Percentiles rank a stretch among this genome's conserved stretches.
phyloP scores from a whole-genome alignment of 2,797 vertebrate species.

The Alectoris magna region DNA sequence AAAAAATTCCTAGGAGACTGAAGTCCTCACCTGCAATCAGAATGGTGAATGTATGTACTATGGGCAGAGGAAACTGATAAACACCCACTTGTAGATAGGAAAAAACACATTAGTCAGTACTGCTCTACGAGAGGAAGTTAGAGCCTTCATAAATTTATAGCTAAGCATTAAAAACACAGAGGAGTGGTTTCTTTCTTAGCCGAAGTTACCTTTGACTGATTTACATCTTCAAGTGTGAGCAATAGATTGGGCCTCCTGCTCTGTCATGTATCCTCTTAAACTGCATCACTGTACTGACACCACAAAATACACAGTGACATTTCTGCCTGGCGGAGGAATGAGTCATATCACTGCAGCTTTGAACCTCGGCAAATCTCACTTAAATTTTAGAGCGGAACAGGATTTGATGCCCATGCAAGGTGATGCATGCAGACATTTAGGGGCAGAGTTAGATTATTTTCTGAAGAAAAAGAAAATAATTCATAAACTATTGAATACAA shows the following conservation, averaged over 20 bases:
- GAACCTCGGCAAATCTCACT: background rate
- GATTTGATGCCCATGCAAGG: background rate
- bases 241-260: constrained; percentile 10
- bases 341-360: background rate
- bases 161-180: constrained; percentile 14
- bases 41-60: background rate
- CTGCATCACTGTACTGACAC: background rate
- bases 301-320: background rate
- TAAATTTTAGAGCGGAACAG: background rate
- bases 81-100: background rate
- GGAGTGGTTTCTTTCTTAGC: constrained; percentile 26
- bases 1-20: background rate
- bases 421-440: background rate
- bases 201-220: constrained; percentile 15
- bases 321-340: background rate
- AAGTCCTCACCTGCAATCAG: background rate
- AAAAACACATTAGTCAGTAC: background rate
- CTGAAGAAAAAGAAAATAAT: background rate
- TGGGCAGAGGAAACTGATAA: background rate
- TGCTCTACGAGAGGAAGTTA: background rate
- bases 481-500: background rate
- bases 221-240: constrained; percentile 3
- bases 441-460: background rate
- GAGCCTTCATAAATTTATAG: background rate
- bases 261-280: background rate